Evolutionary conservation across 2,888 invertebrate species (phyloP).

Genomic region (Argyresthia goedartella): DNA sequence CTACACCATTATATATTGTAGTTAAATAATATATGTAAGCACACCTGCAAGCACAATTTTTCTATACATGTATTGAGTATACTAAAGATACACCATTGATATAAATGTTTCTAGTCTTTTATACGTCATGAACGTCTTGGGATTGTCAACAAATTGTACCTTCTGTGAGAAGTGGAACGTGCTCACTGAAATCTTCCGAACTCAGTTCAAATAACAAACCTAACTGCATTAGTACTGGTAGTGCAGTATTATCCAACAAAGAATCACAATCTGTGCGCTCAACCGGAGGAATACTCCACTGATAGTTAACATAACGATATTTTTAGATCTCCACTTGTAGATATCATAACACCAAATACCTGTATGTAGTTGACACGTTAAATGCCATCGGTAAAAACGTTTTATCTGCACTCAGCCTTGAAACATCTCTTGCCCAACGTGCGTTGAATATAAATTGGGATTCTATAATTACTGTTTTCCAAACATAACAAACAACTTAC

Average conservation of each 20-base stretch:
- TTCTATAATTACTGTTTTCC: slow-evolving; percentile 35
- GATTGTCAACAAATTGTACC: slow-evolving; percentile 4
- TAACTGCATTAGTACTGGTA: neutral
- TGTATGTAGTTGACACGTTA: neutral
- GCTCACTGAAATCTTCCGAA: slow-evolving; percentile 47
- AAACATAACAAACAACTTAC: slow-evolving; percentile 17
- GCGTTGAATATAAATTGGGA: slow-evolving; percentile 19
- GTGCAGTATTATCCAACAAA: neutral
- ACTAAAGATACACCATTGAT: slow-evolving; percentile 27
- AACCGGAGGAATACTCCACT: slow-evolving; percentile 20
- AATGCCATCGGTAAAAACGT: slow-evolving; percentile 19
- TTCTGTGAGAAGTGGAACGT: slow-evolving; percentile 23
- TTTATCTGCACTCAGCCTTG: slow-evolving; percentile 26
- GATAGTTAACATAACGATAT: slow-evolving; percentile 50
- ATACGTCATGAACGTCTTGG: slow-evolving; percentile 21
- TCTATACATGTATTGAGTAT: slow-evolving; percentile 39
- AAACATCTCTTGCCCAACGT: slow-evolving; percentile 17
- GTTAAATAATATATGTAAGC: slow-evolving; percentile 42
- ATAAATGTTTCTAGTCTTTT: slow-evolving; percentile 38
- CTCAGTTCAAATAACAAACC: slow-evolving; percentile 15
- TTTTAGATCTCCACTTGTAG: slow-evolving; percentile 63
- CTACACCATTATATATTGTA: slow-evolving; percentile 24
- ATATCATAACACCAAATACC: slow-evolving; percentile 30
- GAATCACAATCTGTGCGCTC: slow-evolving; percentile 4
- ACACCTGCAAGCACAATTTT: slow-evolving; percentile 47